Evolutionary conservation across 2,113 vertebrate genomes (phyloP).

Genomic region (Syrmaticus mikado): DNA sequence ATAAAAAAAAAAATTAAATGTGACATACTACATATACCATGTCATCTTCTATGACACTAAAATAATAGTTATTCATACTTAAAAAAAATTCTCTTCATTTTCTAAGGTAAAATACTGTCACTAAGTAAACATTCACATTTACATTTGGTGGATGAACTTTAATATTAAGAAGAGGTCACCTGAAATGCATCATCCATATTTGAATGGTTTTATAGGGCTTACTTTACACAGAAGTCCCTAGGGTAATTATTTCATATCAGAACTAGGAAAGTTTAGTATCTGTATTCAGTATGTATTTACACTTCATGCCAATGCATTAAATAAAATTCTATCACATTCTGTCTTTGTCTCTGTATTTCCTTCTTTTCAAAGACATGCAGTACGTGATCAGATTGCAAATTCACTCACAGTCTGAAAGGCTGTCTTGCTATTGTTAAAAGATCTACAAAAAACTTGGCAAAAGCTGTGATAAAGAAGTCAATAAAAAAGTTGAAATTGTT

Average conservation of each 20-base stretch:
- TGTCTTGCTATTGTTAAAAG: neutral
- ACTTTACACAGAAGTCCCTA: slow-evolving; percentile 57
- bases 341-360: slow-evolving; percentile 37
- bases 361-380: neutral
- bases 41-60: neutral
- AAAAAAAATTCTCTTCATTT: neutral
- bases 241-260: slow-evolving; percentile 61
- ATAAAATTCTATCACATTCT: slow-evolving; percentile 42
- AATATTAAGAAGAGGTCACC: slow-evolving; percentile 47
- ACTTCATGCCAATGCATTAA: slow-evolving; percentile 57
- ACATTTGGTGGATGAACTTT: slow-evolving; percentile 49
- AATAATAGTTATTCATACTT: neutral
- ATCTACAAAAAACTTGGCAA: neutral
- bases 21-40: neutral
- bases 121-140: slow-evolving; percentile 57
- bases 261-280: slow-evolving; percentile 35
- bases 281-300: slow-evolving; percentile 63
- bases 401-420: neutral
- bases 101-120: neutral
- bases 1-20: neutral
- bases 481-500: neutral
- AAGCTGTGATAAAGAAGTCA: neutral
- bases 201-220: slow-evolving; percentile 62
- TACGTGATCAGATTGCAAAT: slow-evolving; percentile 26
- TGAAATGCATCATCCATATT: slow-evolving; percentile 52